Evolutionary conservation across 1,140 invertebrate genomes (phyloP).

Genomic region (Coelopa frigida): DNA sequence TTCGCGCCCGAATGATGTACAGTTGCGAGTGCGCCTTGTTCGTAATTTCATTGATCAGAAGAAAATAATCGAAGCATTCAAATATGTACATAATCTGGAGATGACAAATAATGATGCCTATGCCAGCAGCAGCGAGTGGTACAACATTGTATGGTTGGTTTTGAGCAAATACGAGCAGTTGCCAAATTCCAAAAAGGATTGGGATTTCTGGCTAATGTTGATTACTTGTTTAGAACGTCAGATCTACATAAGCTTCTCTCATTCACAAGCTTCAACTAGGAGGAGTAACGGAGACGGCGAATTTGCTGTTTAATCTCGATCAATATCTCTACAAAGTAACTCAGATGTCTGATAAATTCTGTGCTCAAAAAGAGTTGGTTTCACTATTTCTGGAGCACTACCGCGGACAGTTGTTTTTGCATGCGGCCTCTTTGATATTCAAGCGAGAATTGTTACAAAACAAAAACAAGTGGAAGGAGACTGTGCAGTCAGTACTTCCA

Average conservation of each 20-base stretch:
- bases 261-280: slow-evolving; percentile 18
- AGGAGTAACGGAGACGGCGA: slow-evolving; percentile 47
- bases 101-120: slow-evolving; percentile 48
- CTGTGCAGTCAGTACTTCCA: slow-evolving; percentile 50
- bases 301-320: slow-evolving; percentile 61
- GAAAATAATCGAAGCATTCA: slow-evolving; percentile 66
- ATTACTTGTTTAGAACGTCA: slow-evolving; percentile 63
- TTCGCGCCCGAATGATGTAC: slow-evolving; percentile 62
- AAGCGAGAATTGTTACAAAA: slow-evolving; percentile 57
- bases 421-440: slow-evolving; percentile 60
- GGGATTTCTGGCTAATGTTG: slow-evolving; percentile 65
- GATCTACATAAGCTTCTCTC: slow-evolving; percentile 55
- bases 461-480: slow-evolving; percentile 58
- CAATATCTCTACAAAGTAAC: slow-evolving; percentile 57
- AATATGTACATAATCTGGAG: slow-evolving; percentile 64
- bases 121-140: slow-evolving; percentile 65
- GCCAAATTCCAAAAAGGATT: slow-evolving; percentile 47
- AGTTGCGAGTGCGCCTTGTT: slow-evolving; percentile 64
- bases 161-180: slow-evolving; percentile 50
- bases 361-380: slow-evolving; percentile 49
- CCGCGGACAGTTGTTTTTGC: slow-evolving; percentile 69
- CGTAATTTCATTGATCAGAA: slow-evolving; percentile 63
- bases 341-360: slow-evolving; percentile 43
- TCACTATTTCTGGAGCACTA: slow-evolving; percentile 64
- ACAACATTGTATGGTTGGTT: slow-evolving; percentile 63